phyloP scores from a whole-genome alignment of 2,888 invertebrate genomes.

The Amphipoea oculea region DNA sequence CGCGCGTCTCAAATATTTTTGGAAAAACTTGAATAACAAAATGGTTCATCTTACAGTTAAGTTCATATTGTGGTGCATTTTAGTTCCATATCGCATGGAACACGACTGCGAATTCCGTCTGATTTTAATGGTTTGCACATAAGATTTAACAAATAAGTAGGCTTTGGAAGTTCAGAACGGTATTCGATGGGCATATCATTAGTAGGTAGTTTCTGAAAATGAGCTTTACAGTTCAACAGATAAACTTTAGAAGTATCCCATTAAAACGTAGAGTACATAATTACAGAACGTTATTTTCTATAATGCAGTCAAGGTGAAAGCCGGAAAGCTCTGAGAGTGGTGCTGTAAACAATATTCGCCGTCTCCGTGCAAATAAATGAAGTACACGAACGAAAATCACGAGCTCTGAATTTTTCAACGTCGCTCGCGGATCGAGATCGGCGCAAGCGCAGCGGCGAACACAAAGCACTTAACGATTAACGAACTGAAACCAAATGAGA shows the following conservation, averaged over 20 bases:
- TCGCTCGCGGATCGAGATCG: conserved; percentile 83
- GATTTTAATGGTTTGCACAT: conserved; percentile 38
- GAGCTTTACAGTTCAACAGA: not conserved
- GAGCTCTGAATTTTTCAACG: conserved; percentile 88
- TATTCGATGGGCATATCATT: conserved; percentile 8
- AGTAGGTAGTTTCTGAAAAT: conserved; percentile 4
- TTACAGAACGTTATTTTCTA: conserved; percentile 61
- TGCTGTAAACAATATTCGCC: conserved; percentile 83
- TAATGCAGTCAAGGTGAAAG: conserved; percentile 75
- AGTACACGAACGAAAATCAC: conserved; percentile 88
- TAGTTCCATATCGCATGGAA: conserved; percentile 36
- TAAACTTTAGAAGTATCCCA: conserved; percentile 28
- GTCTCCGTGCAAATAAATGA: conserved; percentile 84
- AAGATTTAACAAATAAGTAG: conserved; percentile 43
- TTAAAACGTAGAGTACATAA: conserved; percentile 24
- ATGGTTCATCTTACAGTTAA: conserved; percentile 50
- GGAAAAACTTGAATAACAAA: conserved; percentile 68
- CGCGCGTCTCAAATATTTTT: conserved; percentile 79
- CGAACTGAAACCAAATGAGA: conserved; percentile 84
- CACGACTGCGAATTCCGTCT: conserved; percentile 24
- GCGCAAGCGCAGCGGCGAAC: conserved; percentile 80
- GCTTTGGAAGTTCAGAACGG: conserved; percentile 13
- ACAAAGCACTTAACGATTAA: conserved; percentile 86
- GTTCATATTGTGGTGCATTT: conserved; percentile 41
- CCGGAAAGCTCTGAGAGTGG: conserved; percentile 75